Conservation (phyloP, 2,113 vertebrate genomes). For the Procavia capensis region DNA sequence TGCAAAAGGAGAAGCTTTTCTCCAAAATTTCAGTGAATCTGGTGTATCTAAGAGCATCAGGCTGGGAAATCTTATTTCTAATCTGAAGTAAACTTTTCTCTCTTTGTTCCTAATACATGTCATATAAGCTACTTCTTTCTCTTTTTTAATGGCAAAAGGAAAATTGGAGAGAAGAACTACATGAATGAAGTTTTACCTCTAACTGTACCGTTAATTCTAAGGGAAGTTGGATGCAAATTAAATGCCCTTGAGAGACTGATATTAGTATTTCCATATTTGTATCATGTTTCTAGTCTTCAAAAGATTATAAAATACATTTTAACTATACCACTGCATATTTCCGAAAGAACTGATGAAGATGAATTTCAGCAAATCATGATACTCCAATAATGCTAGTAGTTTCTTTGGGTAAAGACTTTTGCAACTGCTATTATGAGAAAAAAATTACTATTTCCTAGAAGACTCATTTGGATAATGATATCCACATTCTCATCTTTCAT, state of each 20-base stretch:
- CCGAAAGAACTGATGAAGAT: conserved; percentile 15
- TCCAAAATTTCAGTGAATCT: background rate
- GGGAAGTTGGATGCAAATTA: background rate
- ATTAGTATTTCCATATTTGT: background rate
- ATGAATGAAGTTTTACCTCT: background rate
- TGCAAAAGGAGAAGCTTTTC: background rate
- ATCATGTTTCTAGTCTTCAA: conserved; percentile 14
- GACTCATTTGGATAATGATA: background rate
- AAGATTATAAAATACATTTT: conserved; percentile 15
- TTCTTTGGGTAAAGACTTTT: conserved; percentile 31
- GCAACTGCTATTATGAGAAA: background rate
- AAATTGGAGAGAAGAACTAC: background rate
- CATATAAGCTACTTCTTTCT: background rate
- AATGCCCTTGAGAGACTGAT: background rate
- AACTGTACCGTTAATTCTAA: conserved; percentile 42
- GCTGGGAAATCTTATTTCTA: conserved; percentile 1
- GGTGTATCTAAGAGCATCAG: background rate
- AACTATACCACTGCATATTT: background rate
- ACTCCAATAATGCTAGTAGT: background rate
- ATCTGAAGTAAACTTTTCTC: background rate
- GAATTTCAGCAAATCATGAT: conserved; percentile 28
- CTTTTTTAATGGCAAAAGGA: background rate
- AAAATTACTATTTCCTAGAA: conserved; percentile 6
- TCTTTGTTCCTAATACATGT: background rate
- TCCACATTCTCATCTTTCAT: conserved; percentile 21